A percentile compares a stretch with the other conserved stretches of the same genome.
Evolutionary conservation across 2,113 vertebrate genomes (phyloP).

Genomic region (Lanius ludovicianus): DNA sequence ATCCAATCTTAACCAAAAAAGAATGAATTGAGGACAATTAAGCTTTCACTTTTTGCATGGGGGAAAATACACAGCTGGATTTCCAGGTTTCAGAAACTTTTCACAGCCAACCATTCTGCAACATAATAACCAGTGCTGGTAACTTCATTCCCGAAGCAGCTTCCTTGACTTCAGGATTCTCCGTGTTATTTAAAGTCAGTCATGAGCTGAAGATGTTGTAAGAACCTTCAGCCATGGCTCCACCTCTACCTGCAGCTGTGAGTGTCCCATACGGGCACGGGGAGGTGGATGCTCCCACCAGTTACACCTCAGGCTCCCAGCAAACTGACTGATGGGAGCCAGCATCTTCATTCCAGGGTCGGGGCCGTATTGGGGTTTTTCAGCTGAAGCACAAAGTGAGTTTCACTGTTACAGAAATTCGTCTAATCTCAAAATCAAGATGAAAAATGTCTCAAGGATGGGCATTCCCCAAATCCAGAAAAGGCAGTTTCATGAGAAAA

Average conservation of each 20-base stretch:
- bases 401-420: not conserved
- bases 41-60: not conserved
- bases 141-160: not conserved
- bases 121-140: not conserved
- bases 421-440: not conserved
- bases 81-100: not conserved
- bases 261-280: accelerated
- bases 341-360: not conserved
- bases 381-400: not conserved
- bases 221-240: not conserved
- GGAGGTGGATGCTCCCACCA: not conserved
- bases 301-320: not conserved
- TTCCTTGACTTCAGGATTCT: not conserved
- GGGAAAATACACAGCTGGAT: not conserved
- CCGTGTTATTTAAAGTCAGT: not conserved
- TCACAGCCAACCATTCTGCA: not conserved
- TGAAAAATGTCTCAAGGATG: not conserved
- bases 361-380: not conserved
- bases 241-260: not conserved
- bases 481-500: not conserved
- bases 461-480: not conserved
- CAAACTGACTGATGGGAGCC: not conserved
- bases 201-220: not conserved
- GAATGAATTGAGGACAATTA: not conserved
- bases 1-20: not conserved